Evolutionary conservation across 2,797 vertebrate species (phyloP), one percentile per base, ranked within the genome.

Genomic region (Carcharodon carcharias): DNA sequence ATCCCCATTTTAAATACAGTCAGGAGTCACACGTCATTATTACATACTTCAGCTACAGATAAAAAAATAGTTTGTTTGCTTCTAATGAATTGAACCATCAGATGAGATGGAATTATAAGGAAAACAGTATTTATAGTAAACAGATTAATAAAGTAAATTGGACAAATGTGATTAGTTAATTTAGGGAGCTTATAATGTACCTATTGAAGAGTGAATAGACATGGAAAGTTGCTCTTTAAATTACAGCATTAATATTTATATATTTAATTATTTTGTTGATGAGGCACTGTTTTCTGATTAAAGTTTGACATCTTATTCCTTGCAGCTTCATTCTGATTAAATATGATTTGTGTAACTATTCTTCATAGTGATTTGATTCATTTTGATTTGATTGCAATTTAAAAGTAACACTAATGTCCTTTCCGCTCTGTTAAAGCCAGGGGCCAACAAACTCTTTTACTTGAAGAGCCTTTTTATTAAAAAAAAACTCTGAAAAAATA

Each of bases 261-360:
- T 45, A 45, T 93, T 65, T 67, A 93, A 93, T 93, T 67, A 67
- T 63, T 21, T 93, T 93, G 23, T 8, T 40, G 21, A 45, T 67
- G 26, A 40, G 35, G 8, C n/a, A 67, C 40, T 67, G 91, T 93
- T 93, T 40, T 65, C 91, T 93, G 91, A 93, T 93, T 93, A 67
- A 40, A 93, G 91, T 35, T 67, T 93, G 63, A 67, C 91, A 67
- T 45, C n/a, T 45, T 35, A 91, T 61, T 65, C 91, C 35, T 63
- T 92, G 23, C 0, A 65, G 4, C 61, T 67, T 93, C 63, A 45
- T 23, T 93, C n/a, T 67, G 21, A 93, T 40, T 93, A 67, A 67
- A 2, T 45, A n/a, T 67, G 26, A 93, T 67, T 45, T 65, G 21
- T 67, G n/a, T 26, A 26, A 7, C 40, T 67, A 23, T 40, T 65